phyloP scores from a whole-genome alignment of 2,113 vertebrate genomes.

The Cyprinus carpio region DNA sequence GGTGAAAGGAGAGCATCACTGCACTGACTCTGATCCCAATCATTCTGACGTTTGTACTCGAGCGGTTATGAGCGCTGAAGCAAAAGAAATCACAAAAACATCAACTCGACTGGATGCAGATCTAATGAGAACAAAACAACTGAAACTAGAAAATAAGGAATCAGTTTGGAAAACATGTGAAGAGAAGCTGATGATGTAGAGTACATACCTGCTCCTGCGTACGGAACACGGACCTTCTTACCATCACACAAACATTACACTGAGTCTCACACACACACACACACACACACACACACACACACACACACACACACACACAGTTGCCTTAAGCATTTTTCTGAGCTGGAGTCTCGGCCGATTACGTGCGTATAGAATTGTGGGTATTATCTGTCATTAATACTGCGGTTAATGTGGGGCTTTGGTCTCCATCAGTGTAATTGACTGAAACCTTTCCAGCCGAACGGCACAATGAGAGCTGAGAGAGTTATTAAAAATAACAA shows the following conservation, averaged over 20 bases:
- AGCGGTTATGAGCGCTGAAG: neutral
- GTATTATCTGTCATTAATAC: conserved; percentile 40
- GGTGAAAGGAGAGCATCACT: neutral
- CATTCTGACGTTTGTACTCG: neutral
- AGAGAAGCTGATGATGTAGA: neutral
- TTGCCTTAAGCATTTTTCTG: neutral
- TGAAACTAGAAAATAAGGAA: neutral
- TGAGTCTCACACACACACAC: no score
- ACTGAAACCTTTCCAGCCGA: conserved; percentile 37
- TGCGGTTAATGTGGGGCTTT: conserved; percentile 47
- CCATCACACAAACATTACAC: neutral
- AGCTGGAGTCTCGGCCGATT: neutral
- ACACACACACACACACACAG: neutral
- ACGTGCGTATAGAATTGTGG: neutral
- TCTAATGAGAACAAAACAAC: neutral
- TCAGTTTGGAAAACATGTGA: neutral
- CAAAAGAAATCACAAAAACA: neutral
- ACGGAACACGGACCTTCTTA: neutral
- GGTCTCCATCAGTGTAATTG: conserved; percentile 33
- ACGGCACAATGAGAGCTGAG: conserved; percentile 8
- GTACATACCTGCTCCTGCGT: neutral
- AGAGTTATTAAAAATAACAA: conserved; percentile 54
- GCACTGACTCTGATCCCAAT: neutral
- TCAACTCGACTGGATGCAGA: neutral
- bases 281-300: neutral